Conservation (phyloP, 2,113 vertebrate genomes). For the Zootoca vivipara region DNA sequence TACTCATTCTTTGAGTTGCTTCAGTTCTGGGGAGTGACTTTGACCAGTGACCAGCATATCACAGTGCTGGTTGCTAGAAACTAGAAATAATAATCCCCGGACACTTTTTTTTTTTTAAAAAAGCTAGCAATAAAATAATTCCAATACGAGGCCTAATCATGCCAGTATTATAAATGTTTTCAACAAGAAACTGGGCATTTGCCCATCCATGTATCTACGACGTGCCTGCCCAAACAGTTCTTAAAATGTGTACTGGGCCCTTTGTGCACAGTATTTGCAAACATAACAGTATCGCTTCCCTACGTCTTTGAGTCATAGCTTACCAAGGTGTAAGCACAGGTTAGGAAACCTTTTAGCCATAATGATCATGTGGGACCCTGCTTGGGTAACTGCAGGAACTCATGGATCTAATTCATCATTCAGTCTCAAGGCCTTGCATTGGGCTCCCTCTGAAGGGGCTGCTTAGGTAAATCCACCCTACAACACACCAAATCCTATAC, state of each 20-base stretch:
- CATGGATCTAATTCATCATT: not conserved
- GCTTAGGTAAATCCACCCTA: not conserved
- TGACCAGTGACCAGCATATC: not conserved
- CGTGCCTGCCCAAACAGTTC: not conserved
- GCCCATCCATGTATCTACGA: not conserved
- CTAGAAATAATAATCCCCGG: not conserved
- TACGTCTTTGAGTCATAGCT: not conserved
- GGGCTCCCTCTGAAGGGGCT: too few species aligned
- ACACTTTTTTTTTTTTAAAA: constrained; percentile 32
- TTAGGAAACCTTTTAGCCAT: not conserved
- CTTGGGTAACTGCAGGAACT: not conserved
- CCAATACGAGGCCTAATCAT: not conserved
- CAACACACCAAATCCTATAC: not conserved
- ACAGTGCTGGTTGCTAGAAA: constrained; percentile 1
- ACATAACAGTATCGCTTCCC: not conserved
- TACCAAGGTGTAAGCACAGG: not conserved
- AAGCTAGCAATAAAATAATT: constrained; percentile 10
- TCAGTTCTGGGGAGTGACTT: not conserved
- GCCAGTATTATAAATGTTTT: not conserved
- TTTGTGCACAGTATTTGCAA: not conserved
- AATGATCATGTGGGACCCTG: not conserved
- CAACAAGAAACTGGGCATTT: not conserved
- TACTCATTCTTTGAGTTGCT: not conserved
- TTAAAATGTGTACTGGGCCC: not conserved
- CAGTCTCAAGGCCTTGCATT: not conserved